Evolutionary conservation across 2,797 vertebrate genomes (phyloP), one percentile per base, ranked within the genome.

Genomic region (Sebastes iracundus): DNA sequence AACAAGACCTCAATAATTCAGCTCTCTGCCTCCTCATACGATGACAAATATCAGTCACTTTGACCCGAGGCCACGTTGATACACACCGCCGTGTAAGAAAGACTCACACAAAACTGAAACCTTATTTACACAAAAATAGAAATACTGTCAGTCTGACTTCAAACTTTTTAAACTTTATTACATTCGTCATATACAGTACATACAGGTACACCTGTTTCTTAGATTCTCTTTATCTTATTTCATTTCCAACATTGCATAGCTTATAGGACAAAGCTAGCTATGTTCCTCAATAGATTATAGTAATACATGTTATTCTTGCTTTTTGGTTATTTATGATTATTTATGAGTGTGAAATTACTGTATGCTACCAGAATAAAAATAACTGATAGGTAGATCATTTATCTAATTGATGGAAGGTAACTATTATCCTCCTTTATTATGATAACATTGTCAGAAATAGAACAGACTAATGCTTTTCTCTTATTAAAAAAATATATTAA

Each of bases 1-100:
- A 87, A 91, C 90, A 91, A 90, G 79, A 80, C 72, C 85, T 94
- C 91, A 90, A 91, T 94, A 92, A 93, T 90, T 90, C 83, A 93
- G 71, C 82, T 71, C 68, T 59, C 76, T 75, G 33, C 77, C 68
- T 75, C 64, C 74, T 72, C 73, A 71, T 64, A 53, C 53, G 4
- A 71, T 85, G 85, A 90, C 80, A 85, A 87, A 88, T 87, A 88
- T 81, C 53, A 20, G 71, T 77, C 76, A 78, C 27, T 82, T 33
- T 82, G 75, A 87, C 78, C 64, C 23, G 18, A 83, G 82, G 85
- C 61, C 52, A 6, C 62, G 11, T 8, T n/a, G 38, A 64, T 12
- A 76, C 78, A 46, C 52, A n/a, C 23, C 3, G 16, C 28, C 16
- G 14, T 25, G 60, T 71, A 56, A 73, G 38, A 65, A 8, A 35